Conservation (phyloP, 1,140 invertebrate genomes). For the Homarus americanus region DNA sequence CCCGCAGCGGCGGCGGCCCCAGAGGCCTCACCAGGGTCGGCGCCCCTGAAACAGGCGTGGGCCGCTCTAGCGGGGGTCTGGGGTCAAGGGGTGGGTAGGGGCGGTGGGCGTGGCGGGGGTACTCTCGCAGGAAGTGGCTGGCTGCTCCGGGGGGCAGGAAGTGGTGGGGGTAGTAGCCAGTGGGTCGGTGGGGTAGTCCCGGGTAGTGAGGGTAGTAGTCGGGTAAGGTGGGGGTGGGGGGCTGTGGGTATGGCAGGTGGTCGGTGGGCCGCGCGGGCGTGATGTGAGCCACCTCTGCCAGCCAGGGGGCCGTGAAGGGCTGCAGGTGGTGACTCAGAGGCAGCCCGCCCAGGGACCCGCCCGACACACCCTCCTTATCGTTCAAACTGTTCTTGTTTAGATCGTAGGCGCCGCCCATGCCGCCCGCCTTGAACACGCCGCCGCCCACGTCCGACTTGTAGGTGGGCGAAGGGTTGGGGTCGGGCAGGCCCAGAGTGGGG, state of each 20-base stretch:
- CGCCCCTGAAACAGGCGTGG: conserved; percentile 57
- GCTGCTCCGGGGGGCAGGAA: conserved; percentile 59
- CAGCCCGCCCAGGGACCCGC: conserved; percentile 37
- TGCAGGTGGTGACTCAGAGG: conserved; percentile 57
- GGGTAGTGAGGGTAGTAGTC: conserved; percentile 74
- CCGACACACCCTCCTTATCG: conserved; percentile 57
- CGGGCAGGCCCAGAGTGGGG: conserved; percentile 56
- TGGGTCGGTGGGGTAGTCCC: conserved; percentile 60
- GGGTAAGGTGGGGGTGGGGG: conserved; percentile 51
- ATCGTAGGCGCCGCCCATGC: conserved; percentile 43
- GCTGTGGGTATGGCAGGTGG: conserved; percentile 59
- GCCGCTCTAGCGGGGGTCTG: conserved; percentile 51
- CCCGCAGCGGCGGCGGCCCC: conserved; percentile 58
- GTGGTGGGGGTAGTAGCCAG: conserved; percentile 64
- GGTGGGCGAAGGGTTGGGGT: conserved; percentile 44
- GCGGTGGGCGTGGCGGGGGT: conserved; percentile 61
- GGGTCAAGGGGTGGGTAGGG: conserved; percentile 64
- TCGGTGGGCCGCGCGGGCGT: conserved; percentile 65
- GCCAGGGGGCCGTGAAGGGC: conserved; percentile 74
- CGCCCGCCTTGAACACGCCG: conserved; percentile 52
- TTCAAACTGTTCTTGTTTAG: conserved; percentile 64
- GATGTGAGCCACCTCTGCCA: conserved; percentile 73
- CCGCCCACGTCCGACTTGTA: conserved; percentile 50
- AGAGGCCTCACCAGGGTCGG: conserved; percentile 56
- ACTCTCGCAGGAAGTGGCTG: conserved; percentile 69